A percentile compares a stretch with the other conserved stretches of the same genome.
These are phyloP conservation scores for Melipona quadrifasciata DNA, from an alignment of 1,140 invertebrate species.

Conservation along the genomic window DNA sequence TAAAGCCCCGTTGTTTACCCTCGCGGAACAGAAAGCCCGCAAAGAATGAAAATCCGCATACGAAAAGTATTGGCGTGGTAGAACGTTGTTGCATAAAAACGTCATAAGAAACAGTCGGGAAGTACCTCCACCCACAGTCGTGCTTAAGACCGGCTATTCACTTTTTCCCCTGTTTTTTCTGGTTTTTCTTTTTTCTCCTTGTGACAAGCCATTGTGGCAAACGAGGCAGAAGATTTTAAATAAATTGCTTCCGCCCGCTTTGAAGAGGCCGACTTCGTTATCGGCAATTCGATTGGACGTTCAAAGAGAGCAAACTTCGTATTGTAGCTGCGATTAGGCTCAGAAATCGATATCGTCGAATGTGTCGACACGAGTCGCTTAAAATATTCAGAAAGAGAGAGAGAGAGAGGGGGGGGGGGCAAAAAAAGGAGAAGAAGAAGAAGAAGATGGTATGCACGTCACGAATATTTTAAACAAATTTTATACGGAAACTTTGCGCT, in stretches of 20 bases:
- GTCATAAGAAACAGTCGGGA: background rate
- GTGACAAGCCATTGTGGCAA: background rate
- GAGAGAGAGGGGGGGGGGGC: too few relatives aligned
- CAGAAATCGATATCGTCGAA: background rate
- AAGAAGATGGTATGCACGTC: too few relatives aligned
- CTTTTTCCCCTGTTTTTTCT: too few relatives aligned
- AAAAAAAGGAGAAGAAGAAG: background rate
- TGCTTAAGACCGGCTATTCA: background rate
- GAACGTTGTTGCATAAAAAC: background rate
- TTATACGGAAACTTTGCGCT: background rate
- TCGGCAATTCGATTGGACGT: slow-evolving; percentile 15
- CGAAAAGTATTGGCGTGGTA: too few relatives aligned
- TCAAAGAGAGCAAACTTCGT: background rate
- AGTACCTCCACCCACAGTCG: background rate
- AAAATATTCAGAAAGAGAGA: background rate
- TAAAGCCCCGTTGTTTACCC: too few relatives aligned
- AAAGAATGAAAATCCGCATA: background rate
- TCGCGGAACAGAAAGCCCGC: background rate
- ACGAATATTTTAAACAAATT: background rate
- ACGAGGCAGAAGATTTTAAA: slow-evolving; percentile 14
- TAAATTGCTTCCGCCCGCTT: slow-evolving; percentile 23
- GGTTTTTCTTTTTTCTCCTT: background rate
- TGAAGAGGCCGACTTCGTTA: slow-evolving; percentile 2
- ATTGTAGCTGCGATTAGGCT: slow-evolving; percentile 1
- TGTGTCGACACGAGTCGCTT: background rate